Evolutionary conservation across 2,113 vertebrate species (phyloP).

Genomic region (Semnornis frantzii): DNA sequence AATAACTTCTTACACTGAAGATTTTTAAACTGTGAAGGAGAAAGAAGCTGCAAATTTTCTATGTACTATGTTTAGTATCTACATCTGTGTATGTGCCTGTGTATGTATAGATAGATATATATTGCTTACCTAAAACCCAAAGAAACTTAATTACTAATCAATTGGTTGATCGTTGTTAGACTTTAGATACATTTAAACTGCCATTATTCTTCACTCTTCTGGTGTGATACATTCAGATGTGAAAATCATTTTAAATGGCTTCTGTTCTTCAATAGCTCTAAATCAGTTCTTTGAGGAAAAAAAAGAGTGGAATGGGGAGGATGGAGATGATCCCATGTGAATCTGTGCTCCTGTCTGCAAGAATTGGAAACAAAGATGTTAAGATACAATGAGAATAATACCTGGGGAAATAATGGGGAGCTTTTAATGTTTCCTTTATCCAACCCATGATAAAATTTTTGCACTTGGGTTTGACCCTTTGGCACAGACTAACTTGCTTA

Average conservation of each 20-base stretch:
- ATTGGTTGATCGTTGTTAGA: constrained; percentile 24
- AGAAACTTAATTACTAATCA: not conserved
- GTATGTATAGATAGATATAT: not conserved
- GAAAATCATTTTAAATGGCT: constrained; percentile 43
- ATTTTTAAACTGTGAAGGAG: not conserved
- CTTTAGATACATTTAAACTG: constrained; percentile 31
- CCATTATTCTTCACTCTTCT: constrained; percentile 62
- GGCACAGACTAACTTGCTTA: not conserved
- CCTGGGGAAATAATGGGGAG: not conserved
- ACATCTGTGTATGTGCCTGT: not conserved
- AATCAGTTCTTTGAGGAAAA: not conserved
- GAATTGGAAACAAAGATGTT: not conserved
- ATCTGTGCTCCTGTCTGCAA: not conserved
- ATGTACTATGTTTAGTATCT: not conserved
- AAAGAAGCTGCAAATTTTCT: not conserved
- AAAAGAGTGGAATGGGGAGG: not conserved
- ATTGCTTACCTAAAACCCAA: constrained; percentile 16
- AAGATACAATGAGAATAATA: fast-evolving
- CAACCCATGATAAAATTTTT: not conserved
- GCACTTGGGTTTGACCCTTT: not conserved
- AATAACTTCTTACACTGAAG: not conserved
- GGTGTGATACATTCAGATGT: constrained; percentile 43
- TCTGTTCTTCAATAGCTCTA: constrained; percentile 37
- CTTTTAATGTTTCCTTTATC: not conserved
- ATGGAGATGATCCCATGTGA: not conserved